Conservation (phyloP, 2,888 invertebrate genomes). For the Apeira syringaria region DNA sequence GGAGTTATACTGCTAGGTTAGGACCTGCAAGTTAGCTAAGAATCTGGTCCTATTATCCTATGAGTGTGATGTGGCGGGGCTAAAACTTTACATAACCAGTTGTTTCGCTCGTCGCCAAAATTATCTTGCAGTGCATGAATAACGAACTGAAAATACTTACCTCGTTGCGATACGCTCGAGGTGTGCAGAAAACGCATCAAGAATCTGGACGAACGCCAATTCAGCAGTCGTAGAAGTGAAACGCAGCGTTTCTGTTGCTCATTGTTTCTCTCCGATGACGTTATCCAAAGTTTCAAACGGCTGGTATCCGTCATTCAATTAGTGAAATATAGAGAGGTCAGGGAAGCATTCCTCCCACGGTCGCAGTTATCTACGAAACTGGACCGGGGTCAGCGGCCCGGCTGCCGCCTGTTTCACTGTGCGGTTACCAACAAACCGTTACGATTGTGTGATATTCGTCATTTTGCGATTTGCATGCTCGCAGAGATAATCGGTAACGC, state of each 20-base stretch:
- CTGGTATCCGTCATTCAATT: constrained; percentile 58
- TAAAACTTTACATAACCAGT: no score
- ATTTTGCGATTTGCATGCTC: constrained; percentile 19
- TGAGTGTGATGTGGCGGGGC: no score
- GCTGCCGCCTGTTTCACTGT: constrained; percentile 16
- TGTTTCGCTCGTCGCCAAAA: constrained; percentile 9
- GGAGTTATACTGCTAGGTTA: no score
- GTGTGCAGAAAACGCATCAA: constrained; percentile 19
- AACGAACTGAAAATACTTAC: constrained; percentile 13
- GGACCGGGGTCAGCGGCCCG: constrained; percentile 46
- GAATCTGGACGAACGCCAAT: constrained; percentile 16
- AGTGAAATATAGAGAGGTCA: constrained; percentile 64
- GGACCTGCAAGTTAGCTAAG: no score
- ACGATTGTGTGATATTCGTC: constrained; percentile 20
- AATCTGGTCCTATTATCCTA: no score
- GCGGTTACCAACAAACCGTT: constrained; percentile 18
- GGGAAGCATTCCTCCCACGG: constrained; percentile 65
- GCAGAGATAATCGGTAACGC: constrained; percentile 5
- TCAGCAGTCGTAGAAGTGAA: constrained; percentile 4
- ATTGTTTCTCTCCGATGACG: constrained; percentile 17
- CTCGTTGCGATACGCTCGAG: neutral
- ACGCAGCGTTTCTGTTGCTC: constrained; percentile 9
- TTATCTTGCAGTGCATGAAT: constrained; percentile 14
- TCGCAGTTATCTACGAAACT: constrained; percentile 52
- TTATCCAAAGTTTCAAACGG: constrained; percentile 11